Evolutionary conservation across 2,797 vertebrate species (phyloP), one percentile per base, ranked within the genome.

Genomic region (Lutra lutra): DNA sequence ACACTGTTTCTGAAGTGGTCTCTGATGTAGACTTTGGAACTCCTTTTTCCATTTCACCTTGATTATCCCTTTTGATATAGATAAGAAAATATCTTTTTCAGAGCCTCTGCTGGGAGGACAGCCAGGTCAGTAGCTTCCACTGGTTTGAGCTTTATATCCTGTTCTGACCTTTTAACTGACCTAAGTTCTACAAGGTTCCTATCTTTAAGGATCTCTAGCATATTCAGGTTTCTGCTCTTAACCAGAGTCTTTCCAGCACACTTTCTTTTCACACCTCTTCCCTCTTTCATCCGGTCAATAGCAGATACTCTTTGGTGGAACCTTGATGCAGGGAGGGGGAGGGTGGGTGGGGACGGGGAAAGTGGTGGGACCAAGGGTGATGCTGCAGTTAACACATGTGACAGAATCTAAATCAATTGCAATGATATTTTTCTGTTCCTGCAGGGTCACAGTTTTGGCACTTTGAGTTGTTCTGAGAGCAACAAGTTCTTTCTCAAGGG

Each of bases 161-260:
- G 99, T 58, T 91, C 97, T 48, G 98, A 97, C 85, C 99, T 99
- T 72, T 99, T 99, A 82, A 99, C 99, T 0, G 99, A 99, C 40
- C 99, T 99, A 29, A 99, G 98, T 97, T 99, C 99, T 73, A 99
- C 99, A 14, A 98, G 99, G 96, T 97, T 98, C 92, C 99, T 99
- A 98, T 99, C 99, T 98, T 99, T 99, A 89, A 99, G 99, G 97
- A 99, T 99, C 86, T 99, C 99, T 0, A 99, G 98, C 99, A 99
- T 99, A 98, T 98, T 99, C 99, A 85, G 99, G 95, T 70, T 99
- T 98, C 98, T 98, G 48, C 48, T 51, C 51, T 51, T 51, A 51
- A 17, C 51, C 51, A 51, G 51, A 51, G 51, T 98, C 86, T 98
- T 98, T 5, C 98, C 98, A 23, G 75, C 40, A 95, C 95, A 80